Evolutionary conservation across 2,113 vertebrate genomes (phyloP).

Genomic region (Physeter macrocephalus): DNA sequence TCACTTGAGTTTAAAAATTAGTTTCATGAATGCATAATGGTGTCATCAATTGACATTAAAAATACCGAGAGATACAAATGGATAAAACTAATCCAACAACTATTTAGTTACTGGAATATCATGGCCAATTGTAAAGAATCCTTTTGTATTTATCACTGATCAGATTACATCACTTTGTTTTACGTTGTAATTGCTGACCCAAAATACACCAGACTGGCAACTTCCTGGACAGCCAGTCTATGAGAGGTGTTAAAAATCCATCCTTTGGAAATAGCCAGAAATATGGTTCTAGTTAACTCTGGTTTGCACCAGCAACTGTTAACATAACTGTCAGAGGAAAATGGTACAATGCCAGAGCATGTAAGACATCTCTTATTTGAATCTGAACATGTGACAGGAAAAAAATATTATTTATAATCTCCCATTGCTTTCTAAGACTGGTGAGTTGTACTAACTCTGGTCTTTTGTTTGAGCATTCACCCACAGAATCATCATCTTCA

Average conservation of each 20-base stretch:
- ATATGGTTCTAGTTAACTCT: slow-evolving; percentile 65
- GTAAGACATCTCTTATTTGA: slow-evolving; percentile 52
- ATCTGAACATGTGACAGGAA: slow-evolving; percentile 46
- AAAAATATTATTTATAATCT: slow-evolving; percentile 47
- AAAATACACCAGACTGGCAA: slow-evolving; percentile 9
- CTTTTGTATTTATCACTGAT: slow-evolving; percentile 5
- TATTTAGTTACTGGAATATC: not conserved
- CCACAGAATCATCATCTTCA: slow-evolving; percentile 15
- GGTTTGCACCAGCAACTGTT: slow-evolving; percentile 46
- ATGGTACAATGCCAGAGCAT: not conserved
- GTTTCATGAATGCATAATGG: not conserved
- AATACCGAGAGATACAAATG: not conserved
- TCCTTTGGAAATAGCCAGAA: slow-evolving; percentile 44
- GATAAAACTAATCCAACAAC: not conserved
- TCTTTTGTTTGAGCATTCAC: slow-evolving; percentile 44
- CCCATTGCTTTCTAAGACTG: slow-evolving; percentile 11
- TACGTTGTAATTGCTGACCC: not conserved
- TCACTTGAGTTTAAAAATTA: not conserved
- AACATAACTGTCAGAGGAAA: slow-evolving; percentile 66
- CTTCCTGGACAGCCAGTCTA: slow-evolving; percentile 34
- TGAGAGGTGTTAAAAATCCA: slow-evolving; percentile 54
- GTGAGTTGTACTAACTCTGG: slow-evolving; percentile 6
- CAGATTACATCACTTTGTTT: slow-evolving; percentile 6
- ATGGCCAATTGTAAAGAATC: not conserved
- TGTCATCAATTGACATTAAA: not conserved